A percentile compares a stretch with the other conserved stretches of the same genome.
Evolutionary conservation across 2,888 invertebrate genomes (phyloP).

Genomic region (Eupithecia subfuscata): DNA sequence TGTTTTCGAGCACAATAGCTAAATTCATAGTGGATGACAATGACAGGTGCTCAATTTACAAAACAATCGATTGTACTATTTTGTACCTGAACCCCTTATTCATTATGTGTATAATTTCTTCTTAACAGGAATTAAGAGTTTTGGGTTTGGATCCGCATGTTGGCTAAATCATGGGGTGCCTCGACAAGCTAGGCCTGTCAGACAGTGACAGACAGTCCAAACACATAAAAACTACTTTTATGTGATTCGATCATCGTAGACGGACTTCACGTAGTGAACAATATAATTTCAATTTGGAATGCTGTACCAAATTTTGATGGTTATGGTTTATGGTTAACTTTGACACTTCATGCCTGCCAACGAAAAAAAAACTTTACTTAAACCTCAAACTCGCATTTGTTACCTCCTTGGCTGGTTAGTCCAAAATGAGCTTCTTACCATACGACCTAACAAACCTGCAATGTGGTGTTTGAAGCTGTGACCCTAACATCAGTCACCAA

Average conservation of each 20-base stretch:
- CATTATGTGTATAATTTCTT: not conserved
- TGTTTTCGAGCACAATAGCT: conserved; percentile 39
- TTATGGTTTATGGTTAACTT: too few species aligned
- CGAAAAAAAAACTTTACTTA: too few species aligned
- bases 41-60: conserved; percentile 26
- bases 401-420: too few species aligned
- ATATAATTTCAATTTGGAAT: too few species aligned
- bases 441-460: too few species aligned
- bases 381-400: too few species aligned
- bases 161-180: not conserved
- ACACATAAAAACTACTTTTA: not conserved
- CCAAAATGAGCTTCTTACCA: too few species aligned
- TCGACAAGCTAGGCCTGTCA: not conserved
- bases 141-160: not conserved
- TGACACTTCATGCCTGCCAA: too few species aligned
- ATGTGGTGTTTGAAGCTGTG: too few species aligned
- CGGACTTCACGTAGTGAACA: too few species aligned
- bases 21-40: conserved; percentile 36
- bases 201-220: not conserved
- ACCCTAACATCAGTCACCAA: too few species aligned
- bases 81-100: not conserved
- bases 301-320: too few species aligned
- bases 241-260: not conserved
- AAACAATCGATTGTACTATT: conserved; percentile 33
- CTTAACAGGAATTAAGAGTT: not conserved